Base-by-base conservation (phyloP, 1,140 invertebrate genomes). In the Daktulosphaira vitifoliae region DNA sequence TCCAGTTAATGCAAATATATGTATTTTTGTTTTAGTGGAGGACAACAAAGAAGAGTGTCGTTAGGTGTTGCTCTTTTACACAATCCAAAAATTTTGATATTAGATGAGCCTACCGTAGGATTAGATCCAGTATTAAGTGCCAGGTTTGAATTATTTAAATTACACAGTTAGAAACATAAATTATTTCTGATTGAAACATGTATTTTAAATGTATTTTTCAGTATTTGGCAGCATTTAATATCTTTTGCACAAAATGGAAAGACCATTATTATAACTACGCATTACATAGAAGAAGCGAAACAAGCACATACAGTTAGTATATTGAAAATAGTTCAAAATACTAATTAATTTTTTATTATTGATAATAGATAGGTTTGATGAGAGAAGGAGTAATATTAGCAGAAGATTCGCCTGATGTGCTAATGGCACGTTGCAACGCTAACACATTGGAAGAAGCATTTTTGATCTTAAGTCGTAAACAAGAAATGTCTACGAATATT, bases 11-110 rank as follows among this genome's bases (percentile, higher is more conserved):
- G 29, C 11, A 6, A 33, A 51, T n/a, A 33, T 16, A 29, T 16
- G 95, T 1, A 90, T 95, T 56, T 76, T 95, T 49, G 92, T 74
- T 75, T 49, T 75, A 92, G 92, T 77, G 94, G 94, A 69, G 93
- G 94, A 33, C 91, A 96, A 76, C 89, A 94, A 72, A 80, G 93
- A 44, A 81, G 92, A 68, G 90, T 95, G 0, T 94, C 90, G 3
- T 91, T 97, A 71, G 91, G 92, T 0, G 87, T 92, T 20, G 92
- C 92, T 2, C 77, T 96, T 8, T 85, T 97, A 78, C 91, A 96
- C 71, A 88, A 92, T 76, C 92, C 93, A 0, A 88, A 93, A 74
- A 79, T 96, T 48, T 48, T 66, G 22, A 66, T 66, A 18, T 92
- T 11, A 90, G 91, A 96, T 73, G 92, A 96, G 74, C 92, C 92